Evolutionary conservation across 2,113 vertebrate species (phyloP), one percentile per base, ranked within the genome.

Genomic region (Recurvirostra avosetta): DNA sequence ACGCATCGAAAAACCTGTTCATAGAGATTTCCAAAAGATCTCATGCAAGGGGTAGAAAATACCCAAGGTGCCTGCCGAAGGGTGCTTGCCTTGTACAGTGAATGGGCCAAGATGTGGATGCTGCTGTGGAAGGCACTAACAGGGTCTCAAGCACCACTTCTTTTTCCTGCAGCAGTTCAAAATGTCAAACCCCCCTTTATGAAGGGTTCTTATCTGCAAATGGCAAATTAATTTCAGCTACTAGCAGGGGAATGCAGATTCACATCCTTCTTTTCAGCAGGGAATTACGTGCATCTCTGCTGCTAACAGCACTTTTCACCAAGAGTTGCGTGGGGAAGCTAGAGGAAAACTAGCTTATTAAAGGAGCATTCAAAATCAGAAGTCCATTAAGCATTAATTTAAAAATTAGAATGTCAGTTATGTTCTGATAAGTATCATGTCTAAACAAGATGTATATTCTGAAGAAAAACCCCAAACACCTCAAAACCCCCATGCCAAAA

Each of bases 401-500:
- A 36, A 70, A 83, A 82, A 41, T 62, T 29, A 45, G 8, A 62
- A 43, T 34, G 11, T 38, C 36, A 65, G 18, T 70, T 68, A 12
- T 22, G 3, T 58, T 49, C 62, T 55, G 9, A 19, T 62, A 77
- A 50, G 9, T 17, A 9, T 34, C 40, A 81, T 2, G 14, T 70
- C 22, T 22, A 38, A 84, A 15, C 11, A 61, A 59, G 43, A 34
- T 9, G 6, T 5, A 45, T 43, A 26, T 40, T 78, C 15, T 71
- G 18, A 0, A 18, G 52, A 17, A 9, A 62, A 40, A 61, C 15
- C 15, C 27, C 15, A 26, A 21, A 15, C 7, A 3, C 14, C 6
- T 20, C 38, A 32, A 47, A 40, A 8, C 0, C 2, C 6, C 4
- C 4, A 9, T 7, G 7, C 18, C n/a, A 45, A 53, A 86, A 14